These are phyloP conservation scores for Novumbra hubbsi DNA, from an alignment of 2,797 vertebrate species.

Conservation along the genomic window DNA sequence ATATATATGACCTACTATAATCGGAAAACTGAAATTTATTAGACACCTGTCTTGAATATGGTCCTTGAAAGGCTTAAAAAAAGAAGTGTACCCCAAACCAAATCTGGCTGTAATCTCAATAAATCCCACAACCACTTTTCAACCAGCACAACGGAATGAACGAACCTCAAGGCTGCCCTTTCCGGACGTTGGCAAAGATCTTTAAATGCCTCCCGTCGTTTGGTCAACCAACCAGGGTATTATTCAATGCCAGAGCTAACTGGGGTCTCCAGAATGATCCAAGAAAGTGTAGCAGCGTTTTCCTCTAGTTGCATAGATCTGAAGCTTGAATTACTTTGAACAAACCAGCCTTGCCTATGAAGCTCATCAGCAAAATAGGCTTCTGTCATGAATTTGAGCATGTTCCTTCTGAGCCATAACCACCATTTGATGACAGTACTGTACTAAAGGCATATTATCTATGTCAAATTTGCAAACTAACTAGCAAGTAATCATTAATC, in stretches of 20 bases:
- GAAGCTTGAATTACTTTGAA: conserved; percentile 26
- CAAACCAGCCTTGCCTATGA: conserved; percentile 22
- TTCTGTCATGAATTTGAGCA: conserved; percentile 13
- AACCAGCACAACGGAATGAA: conserved; percentile 19
- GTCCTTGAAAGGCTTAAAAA: conserved; percentile 15
- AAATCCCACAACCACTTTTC: conserved; percentile 29
- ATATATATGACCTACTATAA: conserved; percentile 16
- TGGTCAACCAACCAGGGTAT: conserved; percentile 13
- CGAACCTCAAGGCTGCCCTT: conserved; percentile 29
- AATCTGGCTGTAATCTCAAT: conserved; percentile 31
- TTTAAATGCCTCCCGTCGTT: conserved; percentile 4
- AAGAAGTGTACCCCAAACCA: conserved; percentile 10
- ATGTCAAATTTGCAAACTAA: no score
- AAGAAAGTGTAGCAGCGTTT: conserved; percentile 18
- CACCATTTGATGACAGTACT: no score
- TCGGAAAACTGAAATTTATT: background rate
- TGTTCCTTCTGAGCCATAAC: background rate
- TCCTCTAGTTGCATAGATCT: background rate
- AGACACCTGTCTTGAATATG: background rate
- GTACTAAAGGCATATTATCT: no score
- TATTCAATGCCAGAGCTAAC: conserved; percentile 25
- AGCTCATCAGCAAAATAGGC: conserved; percentile 23
- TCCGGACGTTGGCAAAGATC: conserved; percentile 20
- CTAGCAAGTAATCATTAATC: no score
- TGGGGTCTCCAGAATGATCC: conserved; percentile 30